A percentile compares a stretch with the other conserved stretches of the same genome.
Conservation (phyloP, 2,888 invertebrate genomes). For the Drosophila macrospina region DNA sequence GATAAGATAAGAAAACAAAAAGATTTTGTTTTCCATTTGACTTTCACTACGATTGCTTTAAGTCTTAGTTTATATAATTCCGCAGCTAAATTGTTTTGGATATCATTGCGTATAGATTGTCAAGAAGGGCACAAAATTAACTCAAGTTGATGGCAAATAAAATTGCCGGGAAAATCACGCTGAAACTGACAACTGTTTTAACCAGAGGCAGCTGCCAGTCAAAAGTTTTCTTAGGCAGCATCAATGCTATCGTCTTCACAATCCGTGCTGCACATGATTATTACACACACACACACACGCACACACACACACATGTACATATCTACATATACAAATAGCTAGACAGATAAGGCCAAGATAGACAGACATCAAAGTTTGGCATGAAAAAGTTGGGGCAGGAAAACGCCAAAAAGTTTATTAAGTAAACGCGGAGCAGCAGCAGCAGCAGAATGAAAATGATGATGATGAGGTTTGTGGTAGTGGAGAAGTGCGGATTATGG, state of each 20-base stretch:
- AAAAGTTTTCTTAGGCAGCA: conserved; percentile 37
- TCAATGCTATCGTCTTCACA: conserved; percentile 31
- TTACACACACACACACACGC: conserved; percentile 20
- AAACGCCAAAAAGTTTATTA: conserved; percentile 56
- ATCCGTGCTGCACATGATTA: conserved; percentile 52
- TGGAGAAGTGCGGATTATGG: no score
- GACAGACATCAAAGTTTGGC: conserved; percentile 54
- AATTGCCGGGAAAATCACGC: conserved; percentile 32
- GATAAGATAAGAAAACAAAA: no score
- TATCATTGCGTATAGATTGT: conserved; percentile 1
- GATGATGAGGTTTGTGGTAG: conserved; percentile 11
- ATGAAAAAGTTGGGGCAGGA: conserved; percentile 40
- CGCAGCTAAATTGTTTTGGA: background rate
- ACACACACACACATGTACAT: conserved; percentile 4
- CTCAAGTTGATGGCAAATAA: conserved; percentile 33
- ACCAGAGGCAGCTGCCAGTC: conserved; percentile 56
- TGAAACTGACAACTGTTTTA: conserved; percentile 53
- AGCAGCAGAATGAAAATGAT: conserved; percentile 1
- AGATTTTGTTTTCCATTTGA: background rate
- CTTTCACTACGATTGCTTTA: background rate
- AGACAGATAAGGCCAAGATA: conserved; percentile 40
- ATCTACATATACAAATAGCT: conserved; percentile 23
- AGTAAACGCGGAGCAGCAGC: conserved; percentile 48
- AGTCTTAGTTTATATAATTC: background rate
- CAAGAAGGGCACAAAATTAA: conserved; percentile 15